These are phyloP conservation scores for Boloria euphrosyne DNA, from an alignment of 2,888 invertebrate genomes.

Conservation along the genomic window DNA sequence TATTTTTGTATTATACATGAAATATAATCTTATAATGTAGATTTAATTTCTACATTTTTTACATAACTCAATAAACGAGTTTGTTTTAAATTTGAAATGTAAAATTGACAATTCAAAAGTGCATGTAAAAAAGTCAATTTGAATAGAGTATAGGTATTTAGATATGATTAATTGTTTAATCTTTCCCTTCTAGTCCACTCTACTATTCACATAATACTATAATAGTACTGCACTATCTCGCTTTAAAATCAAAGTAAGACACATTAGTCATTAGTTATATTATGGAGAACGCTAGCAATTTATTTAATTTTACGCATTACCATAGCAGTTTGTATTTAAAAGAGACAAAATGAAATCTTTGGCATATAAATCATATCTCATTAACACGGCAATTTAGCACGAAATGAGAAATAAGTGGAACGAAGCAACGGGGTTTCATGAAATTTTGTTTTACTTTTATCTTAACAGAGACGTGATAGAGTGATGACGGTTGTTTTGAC, in stretches of 20 bases:
- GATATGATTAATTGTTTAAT: neutral
- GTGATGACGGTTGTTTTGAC: constrained; percentile 81
- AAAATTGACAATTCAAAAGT: too few relatives aligned
- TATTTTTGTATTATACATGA: too few relatives aligned
- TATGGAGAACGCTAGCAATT: constrained; percentile 8
- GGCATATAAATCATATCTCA: constrained; percentile 57
- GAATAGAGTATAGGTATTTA: too few relatives aligned
- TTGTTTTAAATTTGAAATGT: too few relatives aligned
- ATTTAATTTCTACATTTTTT: neutral
- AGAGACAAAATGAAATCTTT: constrained; percentile 34
- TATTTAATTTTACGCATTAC: constrained; percentile 3
- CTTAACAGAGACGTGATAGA: constrained; percentile 51
- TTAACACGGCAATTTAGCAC: constrained; percentile 61
- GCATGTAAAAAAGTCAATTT: too few relatives aligned
- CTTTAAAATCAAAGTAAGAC: neutral
- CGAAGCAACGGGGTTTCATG: constrained; percentile 45
- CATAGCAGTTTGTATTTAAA: constrained; percentile 8
- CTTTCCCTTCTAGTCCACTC: neutral
- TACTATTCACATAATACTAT: too few relatives aligned
- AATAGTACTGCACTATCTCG: neutral
- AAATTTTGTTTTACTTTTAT: constrained; percentile 44
- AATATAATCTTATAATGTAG: neutral
- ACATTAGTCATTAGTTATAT: neutral
- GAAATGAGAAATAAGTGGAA: constrained; percentile 55
- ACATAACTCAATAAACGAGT: too few relatives aligned